Conservation (phyloP, 2,113 vertebrate species). For the Acinonyx jubatus region DNA sequence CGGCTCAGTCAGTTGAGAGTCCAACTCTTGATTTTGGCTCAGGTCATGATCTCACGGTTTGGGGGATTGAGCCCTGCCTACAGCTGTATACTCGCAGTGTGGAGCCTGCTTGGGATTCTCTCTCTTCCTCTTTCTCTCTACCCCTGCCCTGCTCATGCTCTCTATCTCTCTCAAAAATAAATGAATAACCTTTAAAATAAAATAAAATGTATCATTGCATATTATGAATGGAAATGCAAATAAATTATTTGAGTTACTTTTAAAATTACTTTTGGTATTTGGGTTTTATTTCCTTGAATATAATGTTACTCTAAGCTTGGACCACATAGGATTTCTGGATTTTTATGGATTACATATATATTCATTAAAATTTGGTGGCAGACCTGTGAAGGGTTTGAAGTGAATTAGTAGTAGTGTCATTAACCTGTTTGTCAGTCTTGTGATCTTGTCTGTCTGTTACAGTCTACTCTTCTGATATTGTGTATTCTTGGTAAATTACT, state of each 20-base stretch:
- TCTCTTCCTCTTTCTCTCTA: too few species aligned
- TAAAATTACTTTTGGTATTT: not conserved
- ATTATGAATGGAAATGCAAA: not conserved
- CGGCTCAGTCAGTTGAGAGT: too few species aligned
- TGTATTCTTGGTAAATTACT: not conserved
- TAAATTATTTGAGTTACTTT: conserved; percentile 37
- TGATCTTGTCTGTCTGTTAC: too few species aligned
- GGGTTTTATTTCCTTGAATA: conserved; percentile 16
- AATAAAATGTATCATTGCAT: not conserved
- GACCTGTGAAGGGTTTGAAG: not conserved
- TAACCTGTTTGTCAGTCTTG: not conserved
- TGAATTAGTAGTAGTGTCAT: not conserved
- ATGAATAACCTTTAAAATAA: not conserved
- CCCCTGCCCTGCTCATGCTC: too few species aligned
- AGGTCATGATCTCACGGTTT: too few species aligned
- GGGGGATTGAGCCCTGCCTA: too few species aligned
- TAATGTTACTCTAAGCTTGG: not conserved
- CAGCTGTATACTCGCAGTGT: too few species aligned
- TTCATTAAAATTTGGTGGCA: not conserved
- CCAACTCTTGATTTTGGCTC: too few species aligned
- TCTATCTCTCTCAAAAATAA: too few species aligned
- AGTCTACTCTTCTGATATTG: not conserved
- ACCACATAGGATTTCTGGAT: not conserved
- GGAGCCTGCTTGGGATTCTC: too few species aligned
- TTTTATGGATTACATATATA: not conserved